These are phyloP conservation scores for Diacarnus erythraeanus DNA, from an alignment of 37 sponge, comb jelly and placozoan species.

Conservation along the genomic window DNA sequence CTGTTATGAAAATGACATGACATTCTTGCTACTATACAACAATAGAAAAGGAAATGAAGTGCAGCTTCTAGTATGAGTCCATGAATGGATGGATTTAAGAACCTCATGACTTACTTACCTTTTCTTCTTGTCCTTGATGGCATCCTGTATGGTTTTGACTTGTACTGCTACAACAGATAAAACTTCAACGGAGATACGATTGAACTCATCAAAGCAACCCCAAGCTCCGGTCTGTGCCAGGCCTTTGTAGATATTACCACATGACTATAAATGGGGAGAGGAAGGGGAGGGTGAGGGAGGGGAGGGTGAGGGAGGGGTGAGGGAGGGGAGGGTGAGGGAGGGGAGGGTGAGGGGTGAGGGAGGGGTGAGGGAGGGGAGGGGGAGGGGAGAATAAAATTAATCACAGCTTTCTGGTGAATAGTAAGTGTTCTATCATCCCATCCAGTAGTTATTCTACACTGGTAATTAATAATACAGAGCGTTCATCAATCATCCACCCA, in stretches of 20 bases:
- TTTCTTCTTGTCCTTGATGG: conserved; percentile 87
- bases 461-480: not conserved
- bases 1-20: too few relatives aligned
- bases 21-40: too few relatives aligned
- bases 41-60: not conserved
- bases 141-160: conserved; percentile 96
- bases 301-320: too few relatives aligned
- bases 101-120: not conserved
- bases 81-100: too few relatives aligned
- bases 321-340: too few relatives aligned
- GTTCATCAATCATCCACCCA: not conserved
- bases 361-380: too few relatives aligned
- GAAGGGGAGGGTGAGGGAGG: too few relatives aligned
- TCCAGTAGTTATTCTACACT: not conserved
- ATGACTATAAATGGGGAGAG: conserved; percentile 50
- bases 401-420: not conserved
- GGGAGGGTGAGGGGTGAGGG: too few relatives aligned
- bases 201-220: conserved; percentile 99
- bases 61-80: too few relatives aligned
- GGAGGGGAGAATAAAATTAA: not conserved
- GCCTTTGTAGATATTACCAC: conserved; percentile 99
- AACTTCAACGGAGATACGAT: conserved; percentile 96
- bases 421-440: too few relatives aligned
- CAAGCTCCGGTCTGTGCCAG: conserved; percentile 98
- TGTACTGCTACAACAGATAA: conserved; percentile 98